Evolutionary conservation across 2,113 vertebrate species (phyloP).

Genomic region (Myrmecophaga tridactyla): DNA sequence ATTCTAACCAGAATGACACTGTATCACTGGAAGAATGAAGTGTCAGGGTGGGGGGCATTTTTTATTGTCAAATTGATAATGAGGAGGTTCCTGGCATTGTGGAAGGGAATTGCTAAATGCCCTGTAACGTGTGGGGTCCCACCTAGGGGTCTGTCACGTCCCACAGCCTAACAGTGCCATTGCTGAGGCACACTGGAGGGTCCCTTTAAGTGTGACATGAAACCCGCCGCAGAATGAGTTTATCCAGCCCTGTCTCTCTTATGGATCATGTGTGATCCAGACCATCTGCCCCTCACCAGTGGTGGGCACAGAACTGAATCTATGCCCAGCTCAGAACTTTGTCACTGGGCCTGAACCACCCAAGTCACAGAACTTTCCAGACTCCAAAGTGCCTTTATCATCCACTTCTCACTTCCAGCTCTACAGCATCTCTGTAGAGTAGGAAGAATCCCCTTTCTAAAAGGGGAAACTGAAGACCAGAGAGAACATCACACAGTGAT

Average conservation of each 20-base stretch:
- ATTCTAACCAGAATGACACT: background rate
- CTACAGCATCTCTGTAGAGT: background rate
- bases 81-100: background rate
- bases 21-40: background rate
- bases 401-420: background rate
- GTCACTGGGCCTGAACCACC: background rate
- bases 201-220: background rate
- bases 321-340: background rate
- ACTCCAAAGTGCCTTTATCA: background rate
- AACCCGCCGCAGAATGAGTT: background rate
- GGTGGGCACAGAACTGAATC: background rate
- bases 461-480: background rate
- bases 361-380: background rate
- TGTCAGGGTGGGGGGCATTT: background rate
- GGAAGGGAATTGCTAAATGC: background rate
- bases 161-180: accelerated
- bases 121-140: background rate
- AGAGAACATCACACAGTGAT: background rate
- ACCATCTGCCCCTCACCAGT: background rate
- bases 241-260: background rate
- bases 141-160: background rate
- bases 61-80: background rate
- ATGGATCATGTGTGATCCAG: accelerated
- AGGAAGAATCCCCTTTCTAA: background rate
- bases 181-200: background rate